Percentiles rank a stretch among this genome's conserved stretches.
These are phyloP conservation scores for Yponomeuta plumbellus DNA, from an alignment of 2,888 invertebrate species.

Conservation along the genomic window DNA sequence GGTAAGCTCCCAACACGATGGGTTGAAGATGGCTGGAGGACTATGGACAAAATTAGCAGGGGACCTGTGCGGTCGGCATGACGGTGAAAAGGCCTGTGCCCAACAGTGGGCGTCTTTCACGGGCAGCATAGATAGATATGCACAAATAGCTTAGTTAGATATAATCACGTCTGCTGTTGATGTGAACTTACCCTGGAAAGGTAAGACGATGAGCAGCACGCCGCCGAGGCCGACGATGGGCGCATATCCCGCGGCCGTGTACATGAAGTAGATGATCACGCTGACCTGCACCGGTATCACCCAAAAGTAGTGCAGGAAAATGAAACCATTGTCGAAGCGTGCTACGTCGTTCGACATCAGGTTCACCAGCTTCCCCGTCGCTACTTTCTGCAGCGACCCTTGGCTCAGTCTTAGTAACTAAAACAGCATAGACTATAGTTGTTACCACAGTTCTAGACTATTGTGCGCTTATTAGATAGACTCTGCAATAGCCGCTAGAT, in stretches of 20 bases:
- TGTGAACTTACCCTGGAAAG: constrained; percentile 59
- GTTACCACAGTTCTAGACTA: too few relatives aligned
- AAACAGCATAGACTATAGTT: constrained; percentile 12
- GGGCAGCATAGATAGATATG: too few relatives aligned
- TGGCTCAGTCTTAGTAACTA: constrained; percentile 85
- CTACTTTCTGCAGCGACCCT: constrained; percentile 80
- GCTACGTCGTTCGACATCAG: constrained; percentile 89
- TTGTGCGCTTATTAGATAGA: too few relatives aligned
- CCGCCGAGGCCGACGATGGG: constrained; percentile 59
- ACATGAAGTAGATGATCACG: constrained; percentile 64
- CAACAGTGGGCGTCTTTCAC: too few relatives aligned
- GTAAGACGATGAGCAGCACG: constrained; percentile 75
- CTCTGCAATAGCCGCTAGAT: too few relatives aligned
- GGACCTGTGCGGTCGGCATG: too few relatives aligned
- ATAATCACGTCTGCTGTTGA: background rate
- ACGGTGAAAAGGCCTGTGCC: too few relatives aligned
- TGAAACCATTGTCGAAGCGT: constrained; percentile 84
- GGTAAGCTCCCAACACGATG: too few relatives aligned
- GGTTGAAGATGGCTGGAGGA: too few relatives aligned
- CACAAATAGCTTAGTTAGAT: too few relatives aligned
- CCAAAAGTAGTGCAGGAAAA: constrained; percentile 87
- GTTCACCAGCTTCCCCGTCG: constrained; percentile 87
- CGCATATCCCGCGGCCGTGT: constrained; percentile 49
- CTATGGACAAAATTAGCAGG: too few relatives aligned
- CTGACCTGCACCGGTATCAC: constrained; percentile 84